These are phyloP conservation scores for Burhinus bistriatus DNA, from an alignment of 2,113 vertebrate genomes.

Conservation along the genomic window DNA sequence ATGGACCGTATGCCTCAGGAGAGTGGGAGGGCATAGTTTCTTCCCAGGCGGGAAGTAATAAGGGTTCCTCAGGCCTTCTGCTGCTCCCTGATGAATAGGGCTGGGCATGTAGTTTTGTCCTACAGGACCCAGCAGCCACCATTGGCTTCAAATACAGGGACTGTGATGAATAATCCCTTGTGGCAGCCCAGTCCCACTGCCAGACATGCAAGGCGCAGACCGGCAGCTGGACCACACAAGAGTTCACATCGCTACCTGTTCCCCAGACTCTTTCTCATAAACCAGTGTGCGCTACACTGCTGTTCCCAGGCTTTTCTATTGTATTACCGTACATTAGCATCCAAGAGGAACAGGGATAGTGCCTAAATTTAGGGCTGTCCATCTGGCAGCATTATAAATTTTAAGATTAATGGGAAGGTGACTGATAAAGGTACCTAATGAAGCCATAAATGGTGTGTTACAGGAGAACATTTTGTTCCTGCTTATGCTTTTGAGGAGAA, in stretches of 20 bases:
- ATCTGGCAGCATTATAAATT: background rate
- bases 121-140: background rate
- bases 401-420: background rate
- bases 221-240: background rate
- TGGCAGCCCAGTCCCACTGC: background rate
- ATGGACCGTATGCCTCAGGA: background rate
- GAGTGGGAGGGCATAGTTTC: background rate
- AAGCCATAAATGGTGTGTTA: background rate
- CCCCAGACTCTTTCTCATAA: background rate
- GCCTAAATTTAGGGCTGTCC: background rate
- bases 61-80: background rate
- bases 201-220: fast-evolving
- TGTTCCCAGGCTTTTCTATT: background rate
- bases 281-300: background rate
- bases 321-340: background rate
- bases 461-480: constrained; percentile 12
- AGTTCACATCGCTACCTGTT: background rate
- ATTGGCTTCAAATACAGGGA: background rate
- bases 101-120: background rate
- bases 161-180: background rate
- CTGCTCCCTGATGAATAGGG: background rate
- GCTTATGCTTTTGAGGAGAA: background rate
- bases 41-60: background rate
- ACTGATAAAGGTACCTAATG: background rate
- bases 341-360: background rate